Evolutionary conservation across 2,797 vertebrate species (phyloP), one percentile per base, ranked within the genome.

Genomic region (Distichodus sexfasciatus): DNA sequence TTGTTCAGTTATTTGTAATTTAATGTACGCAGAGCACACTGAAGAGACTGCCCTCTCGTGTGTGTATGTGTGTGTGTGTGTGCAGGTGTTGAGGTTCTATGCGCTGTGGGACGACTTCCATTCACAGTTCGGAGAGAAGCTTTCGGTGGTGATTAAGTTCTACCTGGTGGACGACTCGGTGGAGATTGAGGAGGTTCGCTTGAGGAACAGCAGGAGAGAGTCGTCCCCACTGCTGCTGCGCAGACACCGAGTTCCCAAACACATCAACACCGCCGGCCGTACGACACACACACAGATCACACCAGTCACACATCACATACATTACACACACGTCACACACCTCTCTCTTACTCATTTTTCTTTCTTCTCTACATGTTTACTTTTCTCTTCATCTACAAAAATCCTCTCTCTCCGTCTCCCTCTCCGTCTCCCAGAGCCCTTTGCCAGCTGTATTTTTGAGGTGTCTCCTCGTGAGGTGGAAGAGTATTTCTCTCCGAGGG

Each of bases 21-120:
- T n/a, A n/a, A n/a, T n/a, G n/a, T n/a, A n/a, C n/a, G n/a, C n/a
- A n/a, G n/a, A n/a, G n/a, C n/a, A n/a, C n/a, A n/a, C n/a, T n/a
- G n/a, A n/a, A n/a, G n/a, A n/a, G n/a, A n/a, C n/a, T n/a, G n/a
- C n/a, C n/a, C n/a, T n/a, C n/a, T n/a, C n/a, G n/a, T n/a, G n/a
- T n/a, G n/a, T n/a, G n/a, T n/a, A n/a, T n/a, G n/a, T n/a, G n/a
- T n/a, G n/a, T n/a, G n/a, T n/a, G n/a, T n/a, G n/a, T 62, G 55
- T 65, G 24, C 29, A 99, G 96, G 96, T 99, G 64, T 91, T 99
- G 76, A 90, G 93, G 9, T 99, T 96, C 85, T 96, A 89, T 0
- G 92, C 93, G 0, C 76, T 89, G 21, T 94, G 93, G 94, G 93
- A 95, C 4, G 87, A 96, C 38, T 76, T 85, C 0, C 76, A 87